phyloP scores from a whole-genome alignment of 2,113 vertebrate species.

The Cephalopholis sonnerati region DNA sequence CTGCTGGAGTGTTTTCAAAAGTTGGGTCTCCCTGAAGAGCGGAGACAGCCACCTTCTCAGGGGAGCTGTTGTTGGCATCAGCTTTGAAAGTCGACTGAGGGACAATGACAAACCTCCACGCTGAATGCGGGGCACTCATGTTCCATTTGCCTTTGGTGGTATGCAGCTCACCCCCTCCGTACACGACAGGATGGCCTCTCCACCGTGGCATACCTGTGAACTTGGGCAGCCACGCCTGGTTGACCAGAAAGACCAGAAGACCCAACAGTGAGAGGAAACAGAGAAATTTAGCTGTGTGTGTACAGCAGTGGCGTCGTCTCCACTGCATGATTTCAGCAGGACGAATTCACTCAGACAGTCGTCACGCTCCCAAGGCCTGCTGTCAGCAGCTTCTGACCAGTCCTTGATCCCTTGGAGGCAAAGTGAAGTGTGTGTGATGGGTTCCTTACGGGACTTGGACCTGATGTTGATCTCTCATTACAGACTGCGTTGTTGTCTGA shows the following conservation, averaged over 20 bases:
- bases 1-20: constrained; percentile 83
- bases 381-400: neutral
- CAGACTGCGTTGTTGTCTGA: neutral
- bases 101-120: constrained; percentile 83
- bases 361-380: neutral
- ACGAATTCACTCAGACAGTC: neutral
- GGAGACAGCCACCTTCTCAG: constrained; percentile 73
- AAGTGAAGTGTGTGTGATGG: neutral
- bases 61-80: constrained; percentile 81
- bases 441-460: neutral
- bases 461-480: neutral
- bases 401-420: neutral
- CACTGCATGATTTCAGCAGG: constrained; percentile 89
- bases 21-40: constrained; percentile 82
- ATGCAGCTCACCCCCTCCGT: constrained; percentile 84
- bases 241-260: constrained; percentile 88
- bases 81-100: constrained; percentile 82
- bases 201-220: constrained; percentile 77
- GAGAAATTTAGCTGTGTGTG: constrained; percentile 86
- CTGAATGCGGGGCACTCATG: constrained; percentile 80
- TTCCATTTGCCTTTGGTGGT: constrained; percentile 86
- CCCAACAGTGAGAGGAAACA: constrained; percentile 89
- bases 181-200: constrained; percentile 88
- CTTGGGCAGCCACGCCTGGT: constrained; percentile 89
- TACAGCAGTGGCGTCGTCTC: constrained; percentile 91